phyloP scores from a whole-genome alignment of 1,140 invertebrate genomes.

The Drosophila pseudoobscura region DNA sequence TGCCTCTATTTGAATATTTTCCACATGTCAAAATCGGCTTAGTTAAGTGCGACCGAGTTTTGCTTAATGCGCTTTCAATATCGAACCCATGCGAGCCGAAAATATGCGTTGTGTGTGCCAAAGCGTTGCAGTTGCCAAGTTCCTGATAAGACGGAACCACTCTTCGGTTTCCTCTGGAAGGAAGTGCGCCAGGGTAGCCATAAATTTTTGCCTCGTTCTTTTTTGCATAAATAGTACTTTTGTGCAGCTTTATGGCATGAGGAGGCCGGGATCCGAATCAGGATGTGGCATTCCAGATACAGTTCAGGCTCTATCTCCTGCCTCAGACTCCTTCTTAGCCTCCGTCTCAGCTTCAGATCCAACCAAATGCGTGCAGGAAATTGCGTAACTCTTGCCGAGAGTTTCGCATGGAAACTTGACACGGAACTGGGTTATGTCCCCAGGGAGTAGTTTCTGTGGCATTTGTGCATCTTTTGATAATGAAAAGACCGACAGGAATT shows the following conservation, averaged over 20 bases:
- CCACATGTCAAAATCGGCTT: constrained; percentile 48
- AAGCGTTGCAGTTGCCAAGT: constrained; percentile 69
- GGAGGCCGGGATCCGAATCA: constrained; percentile 25
- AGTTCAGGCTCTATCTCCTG: constrained; percentile 33
- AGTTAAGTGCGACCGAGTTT: constrained; percentile 64
- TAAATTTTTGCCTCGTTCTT: constrained; percentile 54
- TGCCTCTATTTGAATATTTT: constrained; percentile 16
- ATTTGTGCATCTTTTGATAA: constrained; percentile 6
- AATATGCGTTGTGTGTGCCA: constrained; percentile 34
- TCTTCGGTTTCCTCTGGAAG: constrained; percentile 44
- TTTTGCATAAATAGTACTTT: constrained; percentile 74
- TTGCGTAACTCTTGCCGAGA: constrained; percentile 65
- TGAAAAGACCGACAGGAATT: background rate
- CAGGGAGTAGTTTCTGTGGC: background rate
- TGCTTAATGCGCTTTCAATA: constrained; percentile 67
- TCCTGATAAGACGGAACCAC: constrained; percentile 67
- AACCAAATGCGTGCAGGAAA: constrained; percentile 60
- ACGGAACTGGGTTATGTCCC: constrained; percentile 30
- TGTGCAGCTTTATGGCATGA: constrained; percentile 54
- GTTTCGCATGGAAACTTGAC: constrained; percentile 32
- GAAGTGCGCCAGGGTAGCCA: constrained; percentile 63
- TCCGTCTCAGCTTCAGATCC: background rate
- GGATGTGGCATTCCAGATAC: constrained; percentile 68
- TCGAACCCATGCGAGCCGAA: constrained; percentile 15
- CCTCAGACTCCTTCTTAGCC: too few species aligned